phyloP scores from a whole-genome alignment of 1,140 invertebrate species.

The Drosophila kepulauana region DNA sequence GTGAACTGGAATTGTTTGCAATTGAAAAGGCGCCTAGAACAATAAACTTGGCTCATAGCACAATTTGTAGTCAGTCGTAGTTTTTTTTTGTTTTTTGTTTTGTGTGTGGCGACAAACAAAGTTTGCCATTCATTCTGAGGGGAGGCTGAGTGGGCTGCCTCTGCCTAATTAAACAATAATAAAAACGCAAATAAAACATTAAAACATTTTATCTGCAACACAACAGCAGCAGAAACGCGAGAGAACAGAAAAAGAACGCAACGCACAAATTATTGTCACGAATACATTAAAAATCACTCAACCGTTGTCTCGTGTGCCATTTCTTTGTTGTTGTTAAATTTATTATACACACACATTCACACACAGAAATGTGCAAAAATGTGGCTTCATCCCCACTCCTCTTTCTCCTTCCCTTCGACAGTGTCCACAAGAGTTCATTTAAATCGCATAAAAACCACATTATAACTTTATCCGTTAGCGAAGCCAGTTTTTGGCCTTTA shows the following conservation, averaged over 20 bases:
- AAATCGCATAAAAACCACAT: constrained; percentile 73
- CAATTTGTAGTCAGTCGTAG: neutral
- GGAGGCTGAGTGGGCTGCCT: no score
- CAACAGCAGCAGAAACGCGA: no score
- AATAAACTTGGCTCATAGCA: constrained; percentile 59
- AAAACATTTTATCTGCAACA: constrained; percentile 67
- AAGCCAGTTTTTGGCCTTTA: constrained; percentile 30
- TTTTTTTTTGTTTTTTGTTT: no score
- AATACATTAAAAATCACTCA: constrained; percentile 81
- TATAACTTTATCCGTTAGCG: constrained; percentile 11
- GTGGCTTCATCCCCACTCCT: neutral
- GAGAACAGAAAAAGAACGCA: constrained; percentile 4
- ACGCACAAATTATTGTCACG: constrained; percentile 72
- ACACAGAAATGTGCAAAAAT: constrained; percentile 42
- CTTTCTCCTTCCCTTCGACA: neutral
- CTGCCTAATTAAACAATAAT: constrained; percentile 76
- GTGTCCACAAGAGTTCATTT: constrained; percentile 52
- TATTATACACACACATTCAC: neutral
- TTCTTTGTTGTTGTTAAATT: constrained; percentile 39
- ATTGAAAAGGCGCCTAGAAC: constrained; percentile 40
- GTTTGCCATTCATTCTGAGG: constrained; percentile 53
- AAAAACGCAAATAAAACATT: constrained; percentile 78
- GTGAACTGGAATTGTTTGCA: constrained; percentile 2
- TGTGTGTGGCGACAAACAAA: constrained; percentile 45
- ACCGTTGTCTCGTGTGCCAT: constrained; percentile 76